Base-by-base conservation (phyloP, 2,888 invertebrate species). In the Pyrrhosoma nymphula region DNA sequence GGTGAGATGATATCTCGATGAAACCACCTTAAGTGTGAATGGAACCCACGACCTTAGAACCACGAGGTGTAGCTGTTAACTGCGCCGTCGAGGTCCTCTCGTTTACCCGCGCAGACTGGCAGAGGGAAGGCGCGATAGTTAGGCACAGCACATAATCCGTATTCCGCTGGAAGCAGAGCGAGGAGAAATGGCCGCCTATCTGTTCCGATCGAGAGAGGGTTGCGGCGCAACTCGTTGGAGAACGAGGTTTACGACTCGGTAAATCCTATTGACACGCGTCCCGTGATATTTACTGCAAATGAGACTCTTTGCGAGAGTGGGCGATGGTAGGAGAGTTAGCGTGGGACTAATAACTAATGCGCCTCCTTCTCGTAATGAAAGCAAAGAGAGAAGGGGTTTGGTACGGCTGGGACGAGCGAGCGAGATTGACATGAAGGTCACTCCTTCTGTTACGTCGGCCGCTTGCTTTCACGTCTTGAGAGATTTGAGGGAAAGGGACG, bases 211-310 rank as follows among this genome's bases (percentile, higher is more conserved):
- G 69, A n/a, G 30, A 30, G 82, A 35, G 82, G 18, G 82, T 18
- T 47, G 35, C n/a, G 10, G 30, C 18, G 18, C 18, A 26, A 35
- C 14, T 35, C 14, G 82, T 30, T 35, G 82, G 30, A 82, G 82
- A 82, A 35, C 82, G 82, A 82, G 82, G 82, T 82, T 82, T 82
- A 82, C 82, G 82, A 35, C 82, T 82, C 16, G 30, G 82, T 35
- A 35, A 82, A 82, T 82, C 82, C 82, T 35, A 82, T 82, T 82
- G 82, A 82, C 82, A 82, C 35, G 82, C 82, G 82, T 82, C 82
- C 30, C 82, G 35, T 82, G 16, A 82, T 82, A 82, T 82, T 82
- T 82, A 82, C 82, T 82, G 82, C 82, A 82, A 82, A 82, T 82
- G 82, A 82, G 82, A 35, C 35, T 82, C 18, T 20, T 14, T 16